Base-by-base conservation (phyloP, 2,113 vertebrate genomes). In the Lepisosteus oculatus region DNA sequence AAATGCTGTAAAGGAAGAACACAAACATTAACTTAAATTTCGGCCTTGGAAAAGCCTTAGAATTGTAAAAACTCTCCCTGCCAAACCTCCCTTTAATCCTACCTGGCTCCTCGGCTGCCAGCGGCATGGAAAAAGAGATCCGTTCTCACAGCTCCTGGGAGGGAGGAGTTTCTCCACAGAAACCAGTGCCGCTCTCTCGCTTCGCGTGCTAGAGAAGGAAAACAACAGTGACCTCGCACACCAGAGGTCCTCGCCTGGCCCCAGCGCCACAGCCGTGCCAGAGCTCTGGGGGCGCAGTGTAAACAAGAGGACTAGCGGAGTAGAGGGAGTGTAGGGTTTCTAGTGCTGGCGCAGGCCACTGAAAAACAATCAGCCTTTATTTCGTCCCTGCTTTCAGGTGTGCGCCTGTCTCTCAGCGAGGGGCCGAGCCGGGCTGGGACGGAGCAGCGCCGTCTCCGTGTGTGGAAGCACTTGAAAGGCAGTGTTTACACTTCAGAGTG, bases 181-280 rank as follows among this genome's bases (percentile, higher is more conserved):
- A 61, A 4, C 14, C 59, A 61, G 14, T 11, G 59, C 7, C 59
- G 14, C 59, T 29, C 29, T 29, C 29, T 11, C 7, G 59, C 7
- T 14, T 61, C 14, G 59, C 59, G 59, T 61, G 59, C 59, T 15
- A 61, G 59, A 61, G 59, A 61, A 61, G 6, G 59, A 61, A 61
- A 61, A 61, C 59, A 61, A 13, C 59, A 14, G 6, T 61, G 59
- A 61, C 59, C 59, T 14, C 17, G 6, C 13, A 3, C 7, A 13
- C 59, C 59, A 14, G 59, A 13, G 59, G 59, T 61, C 59, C 59
- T 8, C 59, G 59, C 3, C 59, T 61, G 13, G 59, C 59, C 17
- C 17, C 59, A 14, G 13, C 59, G 17, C 14, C 7, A 3, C 6
- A 61, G 59, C 59, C 59, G 14, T 61, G 59, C 59, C 59, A 61